These are phyloP conservation scores for Syrista parreyssii DNA, from an alignment of 2,888 invertebrate species.

Conservation along the genomic window DNA sequence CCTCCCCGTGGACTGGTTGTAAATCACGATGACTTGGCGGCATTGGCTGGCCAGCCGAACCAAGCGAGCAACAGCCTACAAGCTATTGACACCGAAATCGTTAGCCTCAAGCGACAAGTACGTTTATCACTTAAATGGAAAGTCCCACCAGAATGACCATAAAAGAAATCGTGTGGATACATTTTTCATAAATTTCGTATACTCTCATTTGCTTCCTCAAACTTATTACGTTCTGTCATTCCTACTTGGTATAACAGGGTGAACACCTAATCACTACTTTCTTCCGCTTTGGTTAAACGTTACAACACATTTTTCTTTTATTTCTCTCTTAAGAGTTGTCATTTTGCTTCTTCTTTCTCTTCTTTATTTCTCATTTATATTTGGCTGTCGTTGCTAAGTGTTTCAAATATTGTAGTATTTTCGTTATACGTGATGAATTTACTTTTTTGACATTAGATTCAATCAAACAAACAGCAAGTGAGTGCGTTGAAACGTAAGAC, in stretches of 20 bases:
- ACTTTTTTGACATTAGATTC: constrained; percentile 77
- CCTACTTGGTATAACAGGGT: not conserved
- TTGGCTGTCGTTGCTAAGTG: not conserved
- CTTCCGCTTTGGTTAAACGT: not conserved
- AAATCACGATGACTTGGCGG: constrained; percentile 95
- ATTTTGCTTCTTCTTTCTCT: not conserved
- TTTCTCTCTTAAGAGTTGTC: not conserved
- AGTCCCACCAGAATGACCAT: constrained; percentile 17
- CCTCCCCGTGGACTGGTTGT: constrained; percentile 97
- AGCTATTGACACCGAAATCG: constrained; percentile 93
- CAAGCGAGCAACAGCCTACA: constrained; percentile 80
- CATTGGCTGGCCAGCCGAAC: constrained; percentile 84
- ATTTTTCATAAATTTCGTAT: constrained; percentile 44
- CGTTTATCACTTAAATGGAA: constrained; percentile 65
- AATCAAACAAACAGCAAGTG: constrained; percentile 92
- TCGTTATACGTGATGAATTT: not conserved
- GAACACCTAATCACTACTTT: not conserved
- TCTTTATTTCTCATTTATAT: not conserved
- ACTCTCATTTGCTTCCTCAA: constrained; percentile 9
- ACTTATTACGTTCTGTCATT: not conserved
- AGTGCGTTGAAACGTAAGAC: constrained; percentile 87
- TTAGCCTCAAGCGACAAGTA: constrained; percentile 96
- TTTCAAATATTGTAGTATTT: not conserved
- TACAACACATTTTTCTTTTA: not conserved
- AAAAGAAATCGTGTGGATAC: constrained; percentile 59